Conservation (phyloP, 53 echinoderm and acorn worm genomes). For the Echinometra lucunter region DNA sequence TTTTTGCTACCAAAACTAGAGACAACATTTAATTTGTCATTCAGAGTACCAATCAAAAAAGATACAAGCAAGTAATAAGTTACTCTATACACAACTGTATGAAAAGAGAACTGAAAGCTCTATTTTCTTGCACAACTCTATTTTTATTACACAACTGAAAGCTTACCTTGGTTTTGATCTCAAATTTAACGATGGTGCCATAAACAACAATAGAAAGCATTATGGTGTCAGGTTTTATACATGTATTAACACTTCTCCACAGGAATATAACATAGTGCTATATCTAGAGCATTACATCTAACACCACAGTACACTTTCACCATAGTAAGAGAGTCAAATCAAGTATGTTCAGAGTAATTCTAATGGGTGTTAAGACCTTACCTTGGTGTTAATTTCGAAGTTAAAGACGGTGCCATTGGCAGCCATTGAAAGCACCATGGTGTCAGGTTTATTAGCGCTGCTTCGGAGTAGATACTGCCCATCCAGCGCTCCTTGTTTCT, state of each 20-base stretch:
- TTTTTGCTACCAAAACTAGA: no score
- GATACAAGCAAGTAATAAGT: no score
- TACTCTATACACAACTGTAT: no score
- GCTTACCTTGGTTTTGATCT: constrained; percentile 88
- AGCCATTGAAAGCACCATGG: constrained; percentile 94
- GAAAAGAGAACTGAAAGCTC: no score
- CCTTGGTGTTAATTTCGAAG: constrained; percentile 96
- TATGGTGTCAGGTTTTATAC: constrained; percentile 87
- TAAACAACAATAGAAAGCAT: constrained; percentile 90
- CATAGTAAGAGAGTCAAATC: no score
- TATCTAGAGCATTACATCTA: not conserved
- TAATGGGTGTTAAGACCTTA: not conserved
- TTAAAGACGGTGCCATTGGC: constrained; percentile 73
- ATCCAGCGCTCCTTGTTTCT: constrained; percentile 78
- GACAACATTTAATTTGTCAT: no score
- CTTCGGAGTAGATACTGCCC: constrained; percentile 89
- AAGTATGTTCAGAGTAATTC: not conserved
- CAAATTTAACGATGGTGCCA: constrained; percentile 74
- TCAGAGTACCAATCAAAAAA: no score
- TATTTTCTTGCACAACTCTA: no score
- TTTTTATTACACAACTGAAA: no score
- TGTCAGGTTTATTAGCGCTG: constrained; percentile 89
- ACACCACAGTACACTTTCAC: not conserved
- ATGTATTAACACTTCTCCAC: constrained; percentile 80
- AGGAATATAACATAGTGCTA: constrained; percentile 40